Conservation (phyloP, 53 echinoderm and acorn worm species). For the Patiria pectinifera region DNA sequence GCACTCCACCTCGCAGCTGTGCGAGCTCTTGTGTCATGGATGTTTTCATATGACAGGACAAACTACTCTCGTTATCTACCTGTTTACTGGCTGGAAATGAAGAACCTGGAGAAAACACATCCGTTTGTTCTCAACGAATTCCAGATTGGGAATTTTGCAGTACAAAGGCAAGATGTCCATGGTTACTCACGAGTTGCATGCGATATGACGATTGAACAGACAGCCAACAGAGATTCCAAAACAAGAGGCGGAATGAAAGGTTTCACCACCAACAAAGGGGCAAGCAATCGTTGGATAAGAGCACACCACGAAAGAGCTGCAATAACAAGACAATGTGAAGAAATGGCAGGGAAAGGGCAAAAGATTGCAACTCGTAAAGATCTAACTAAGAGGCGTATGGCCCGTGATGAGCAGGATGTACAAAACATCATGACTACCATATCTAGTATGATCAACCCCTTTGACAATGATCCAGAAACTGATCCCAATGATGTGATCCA, state of each 20-base stretch:
- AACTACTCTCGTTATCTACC: constrained; percentile 61
- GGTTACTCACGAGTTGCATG: constrained; percentile 53
- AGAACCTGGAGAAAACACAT: constrained; percentile 23
- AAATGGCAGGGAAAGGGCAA: constrained; percentile 43
- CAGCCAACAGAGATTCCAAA: constrained; percentile 72
- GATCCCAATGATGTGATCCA: constrained; percentile 46
- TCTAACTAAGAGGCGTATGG: constrained; percentile 14
- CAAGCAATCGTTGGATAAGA: constrained; percentile 55
- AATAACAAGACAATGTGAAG: constrained; percentile 71
- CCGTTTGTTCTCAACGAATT: constrained; percentile 15
- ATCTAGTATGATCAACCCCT: constrained; percentile 67
- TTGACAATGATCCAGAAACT: constrained; percentile 44
- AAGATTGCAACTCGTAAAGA: background rate
- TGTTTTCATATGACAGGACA: constrained; percentile 68
- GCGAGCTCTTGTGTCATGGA: constrained; percentile 60
- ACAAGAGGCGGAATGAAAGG: constrained; percentile 53
- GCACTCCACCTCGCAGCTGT: constrained; percentile 61
- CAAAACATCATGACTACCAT: constrained; percentile 32
- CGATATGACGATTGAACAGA: constrained; percentile 69
- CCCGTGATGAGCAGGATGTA: constrained; percentile 38
- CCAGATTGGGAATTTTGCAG: constrained; percentile 57
- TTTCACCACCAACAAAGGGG: constrained; percentile 44
- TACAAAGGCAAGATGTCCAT: constrained; percentile 58
- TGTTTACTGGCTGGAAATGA: constrained; percentile 66
- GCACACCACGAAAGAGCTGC: constrained; percentile 62